Evolutionary conservation across 2,113 vertebrate species (phyloP).

Genomic region (Gymnorhina tibicen): DNA sequence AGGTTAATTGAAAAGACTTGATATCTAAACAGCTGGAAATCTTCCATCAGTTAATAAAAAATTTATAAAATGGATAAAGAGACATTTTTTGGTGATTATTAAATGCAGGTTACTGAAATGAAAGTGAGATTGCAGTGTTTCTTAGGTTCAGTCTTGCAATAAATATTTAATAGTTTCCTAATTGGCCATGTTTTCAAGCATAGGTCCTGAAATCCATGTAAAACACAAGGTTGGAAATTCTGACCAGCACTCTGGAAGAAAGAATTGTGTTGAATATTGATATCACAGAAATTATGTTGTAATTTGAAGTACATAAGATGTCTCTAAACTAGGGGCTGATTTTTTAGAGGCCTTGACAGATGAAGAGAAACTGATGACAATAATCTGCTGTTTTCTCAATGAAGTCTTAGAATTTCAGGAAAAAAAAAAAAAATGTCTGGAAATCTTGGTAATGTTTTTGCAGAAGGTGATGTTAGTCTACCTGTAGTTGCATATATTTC

Average conservation of each 20-base stretch:
- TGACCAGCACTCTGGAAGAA: neutral
- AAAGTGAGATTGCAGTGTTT: neutral
- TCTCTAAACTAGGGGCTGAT: neutral
- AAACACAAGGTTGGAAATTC: neutral
- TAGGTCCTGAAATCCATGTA: neutral
- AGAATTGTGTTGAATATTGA: neutral
- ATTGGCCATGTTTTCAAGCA: neutral
- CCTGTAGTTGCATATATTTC: neutral
- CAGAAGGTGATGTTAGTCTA: neutral
- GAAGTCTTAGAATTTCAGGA: neutral
- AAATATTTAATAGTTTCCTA: neutral
- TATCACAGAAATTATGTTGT: neutral
- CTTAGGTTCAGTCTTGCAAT: neutral
- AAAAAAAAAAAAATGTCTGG: neutral
- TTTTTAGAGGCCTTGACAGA: neutral
- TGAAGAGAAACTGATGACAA: neutral
- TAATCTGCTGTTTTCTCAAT: neutral
- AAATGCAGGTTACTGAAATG: neutral
- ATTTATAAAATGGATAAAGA: neutral
- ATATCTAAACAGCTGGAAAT: neutral
- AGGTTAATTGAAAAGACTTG: neutral
- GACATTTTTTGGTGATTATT: neutral
- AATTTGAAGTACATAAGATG: neutral
- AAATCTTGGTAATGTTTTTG: neutral
- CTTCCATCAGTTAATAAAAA: neutral